Conservation (phyloP, 2,888 invertebrate genomes). For the Helobdella robusta region DNA sequence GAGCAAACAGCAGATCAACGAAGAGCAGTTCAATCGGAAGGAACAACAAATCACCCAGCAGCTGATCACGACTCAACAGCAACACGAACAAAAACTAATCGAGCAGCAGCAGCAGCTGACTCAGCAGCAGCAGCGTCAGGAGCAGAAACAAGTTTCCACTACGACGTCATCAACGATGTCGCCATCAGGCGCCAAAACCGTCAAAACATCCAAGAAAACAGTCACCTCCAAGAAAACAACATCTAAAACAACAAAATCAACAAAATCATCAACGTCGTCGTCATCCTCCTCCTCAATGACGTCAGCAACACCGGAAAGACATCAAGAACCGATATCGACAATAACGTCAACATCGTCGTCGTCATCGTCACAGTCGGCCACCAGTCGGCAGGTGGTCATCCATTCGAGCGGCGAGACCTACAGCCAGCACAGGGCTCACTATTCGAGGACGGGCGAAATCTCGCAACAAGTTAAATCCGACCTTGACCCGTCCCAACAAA, state of each 20-base stretch:
- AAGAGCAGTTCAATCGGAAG: too few relatives aligned
- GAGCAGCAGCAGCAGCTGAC: too few relatives aligned
- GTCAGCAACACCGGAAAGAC: background rate
- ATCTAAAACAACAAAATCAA: background rate
- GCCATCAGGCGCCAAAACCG: background rate
- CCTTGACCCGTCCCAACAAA: background rate
- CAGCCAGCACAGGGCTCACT: background rate
- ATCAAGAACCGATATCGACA: background rate
- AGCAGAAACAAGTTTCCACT: background rate
- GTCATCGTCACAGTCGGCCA: background rate
- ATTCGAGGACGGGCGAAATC: background rate
- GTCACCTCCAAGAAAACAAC: constrained; percentile 22
- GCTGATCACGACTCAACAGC: too few relatives aligned
- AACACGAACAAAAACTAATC: too few relatives aligned
- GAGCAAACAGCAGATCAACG: too few relatives aligned
- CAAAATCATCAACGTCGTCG: background rate
- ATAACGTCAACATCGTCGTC: constrained; percentile 20
- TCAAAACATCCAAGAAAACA: constrained; percentile 4
- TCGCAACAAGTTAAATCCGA: background rate
- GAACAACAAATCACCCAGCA: too few relatives aligned
- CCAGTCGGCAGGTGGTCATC: background rate
- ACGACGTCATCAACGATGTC: background rate
- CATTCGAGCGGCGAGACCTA: background rate
- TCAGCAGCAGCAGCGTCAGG: too few relatives aligned
- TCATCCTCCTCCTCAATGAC: constrained; percentile 15